A percentile compares a stretch with the other conserved stretches of the same genome.
These are phyloP conservation scores for Cuniculus paca DNA, from an alignment of 2,797 vertebrate species.

Conservation along the genomic window DNA sequence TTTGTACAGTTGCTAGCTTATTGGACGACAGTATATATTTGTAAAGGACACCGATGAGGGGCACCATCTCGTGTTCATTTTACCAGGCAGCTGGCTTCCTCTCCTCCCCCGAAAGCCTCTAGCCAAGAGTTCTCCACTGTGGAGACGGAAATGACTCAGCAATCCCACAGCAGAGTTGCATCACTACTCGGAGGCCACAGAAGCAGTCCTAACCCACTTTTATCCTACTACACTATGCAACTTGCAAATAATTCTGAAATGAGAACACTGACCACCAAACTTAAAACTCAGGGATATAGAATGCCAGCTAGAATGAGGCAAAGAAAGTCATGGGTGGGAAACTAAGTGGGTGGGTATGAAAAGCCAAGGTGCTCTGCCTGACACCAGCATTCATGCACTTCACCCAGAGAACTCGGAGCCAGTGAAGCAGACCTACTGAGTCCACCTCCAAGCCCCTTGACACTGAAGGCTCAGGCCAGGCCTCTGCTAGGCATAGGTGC, in stretches of 20 bases:
- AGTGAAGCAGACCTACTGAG: slow-evolving; percentile 84
- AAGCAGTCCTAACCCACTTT: slow-evolving; percentile 78
- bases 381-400: slow-evolving; percentile 91
- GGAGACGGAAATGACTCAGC: slow-evolving; percentile 75
- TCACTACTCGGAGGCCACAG: slow-evolving; percentile 74
- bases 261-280: slow-evolving; percentile 79
- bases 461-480: slow-evolving; percentile 73
- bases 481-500: slow-evolving; percentile 93
- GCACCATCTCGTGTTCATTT: slow-evolving; percentile 73
- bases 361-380: slow-evolving; percentile 87
- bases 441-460: slow-evolving; percentile 86
- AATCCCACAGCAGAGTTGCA: slow-evolving; percentile 70
- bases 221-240: slow-evolving; percentile 72
- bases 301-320: slow-evolving; percentile 81
- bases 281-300: slow-evolving; percentile 83
- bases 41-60: slow-evolving; percentile 86
- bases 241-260: slow-evolving; percentile 83
- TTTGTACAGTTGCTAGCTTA: slow-evolving; percentile 86
- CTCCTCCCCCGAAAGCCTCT: slow-evolving; percentile 71
- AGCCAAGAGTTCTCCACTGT: slow-evolving; percentile 80
- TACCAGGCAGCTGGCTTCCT: slow-evolving; percentile 81
- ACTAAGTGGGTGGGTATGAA: slow-evolving; percentile 75
- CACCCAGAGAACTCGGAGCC: slow-evolving; percentile 88
- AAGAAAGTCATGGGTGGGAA: slow-evolving; percentile 63
- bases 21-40: slow-evolving; percentile 80